A percentile compares a stretch with the other conserved stretches of the same genome.
These are phyloP conservation scores for Chionodraco myersi DNA, from an alignment of 2,113 vertebrate species.

Conservation along the genomic window DNA sequence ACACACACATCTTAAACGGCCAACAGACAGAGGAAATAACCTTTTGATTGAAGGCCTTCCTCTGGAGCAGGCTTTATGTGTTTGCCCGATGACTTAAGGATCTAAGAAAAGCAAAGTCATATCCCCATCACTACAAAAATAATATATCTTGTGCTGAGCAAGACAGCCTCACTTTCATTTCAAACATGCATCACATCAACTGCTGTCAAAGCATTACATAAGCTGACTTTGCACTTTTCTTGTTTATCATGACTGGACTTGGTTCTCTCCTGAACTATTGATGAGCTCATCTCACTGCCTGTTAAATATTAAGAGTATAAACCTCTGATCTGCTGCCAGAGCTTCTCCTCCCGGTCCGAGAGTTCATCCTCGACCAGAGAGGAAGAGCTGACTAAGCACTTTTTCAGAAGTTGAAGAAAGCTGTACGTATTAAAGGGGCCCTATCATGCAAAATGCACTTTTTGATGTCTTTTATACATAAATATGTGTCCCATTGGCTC, in stretches of 20 bases:
- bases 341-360: background rate
- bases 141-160: background rate
- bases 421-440: background rate
- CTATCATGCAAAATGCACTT: too few relatives aligned
- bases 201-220: slow-evolving; percentile 14
- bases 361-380: slow-evolving; percentile 8
- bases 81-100: background rate
- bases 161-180: slow-evolving; percentile 1
- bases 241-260: slow-evolving; percentile 7
- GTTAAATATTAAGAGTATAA: slow-evolving; percentile 42
- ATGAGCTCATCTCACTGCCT: slow-evolving; percentile 28
- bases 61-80: too few relatives aligned
- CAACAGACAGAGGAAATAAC: too few relatives aligned
- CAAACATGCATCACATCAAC: background rate
- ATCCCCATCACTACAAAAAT: too few relatives aligned
- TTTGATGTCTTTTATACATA: too few relatives aligned
- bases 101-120: background rate
- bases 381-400: slow-evolving; percentile 28
- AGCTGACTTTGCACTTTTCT: slow-evolving; percentile 41
- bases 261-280: slow-evolving; percentile 32
- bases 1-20: too few relatives aligned
- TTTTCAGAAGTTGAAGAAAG: slow-evolving; percentile 28
- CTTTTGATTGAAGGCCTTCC: background rate
- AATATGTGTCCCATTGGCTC: too few relatives aligned
- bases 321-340: slow-evolving; percentile 49